Percentiles rank a stretch among this genome's conserved stretches.
Evolutionary conservation across 2,888 invertebrate genomes (phyloP).

Genomic region (Drepanosiphum platanoidis): DNA sequence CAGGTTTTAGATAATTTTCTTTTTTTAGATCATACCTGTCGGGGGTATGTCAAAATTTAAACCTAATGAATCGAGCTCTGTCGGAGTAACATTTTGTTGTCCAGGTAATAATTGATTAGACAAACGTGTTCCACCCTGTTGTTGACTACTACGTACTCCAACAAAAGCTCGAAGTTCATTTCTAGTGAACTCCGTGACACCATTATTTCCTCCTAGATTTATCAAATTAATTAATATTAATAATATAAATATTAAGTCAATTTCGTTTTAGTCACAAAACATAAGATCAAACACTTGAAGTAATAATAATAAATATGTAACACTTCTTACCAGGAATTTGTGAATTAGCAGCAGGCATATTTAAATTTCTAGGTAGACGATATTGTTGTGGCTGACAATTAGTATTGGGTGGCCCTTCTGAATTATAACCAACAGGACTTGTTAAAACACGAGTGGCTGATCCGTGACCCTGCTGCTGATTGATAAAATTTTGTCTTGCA

Average conservation of each 20-base stretch:
- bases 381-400: slow-evolving; percentile 67
- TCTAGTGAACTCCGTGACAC: slow-evolving; percentile 84
- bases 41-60: slow-evolving; percentile 77
- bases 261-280: not conserved
- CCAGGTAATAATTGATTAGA: slow-evolving; percentile 66
- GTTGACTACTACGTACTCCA: slow-evolving; percentile 80
- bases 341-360: slow-evolving; percentile 70
- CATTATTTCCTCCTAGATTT: slow-evolving; percentile 70
- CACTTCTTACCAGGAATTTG: slow-evolving; percentile 72
- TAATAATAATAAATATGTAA: slow-evolving; percentile 58
- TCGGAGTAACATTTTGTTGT: slow-evolving; percentile 70
- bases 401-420: slow-evolving; percentile 18
- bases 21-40: slow-evolving; percentile 69
- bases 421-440: slow-evolving; percentile 42
- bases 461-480: slow-evolving; percentile 16
- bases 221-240: not conserved
- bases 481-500: slow-evolving; percentile 54
- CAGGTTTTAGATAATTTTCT: not conserved
- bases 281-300: not conserved
- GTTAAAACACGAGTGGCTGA: slow-evolving; percentile 28
- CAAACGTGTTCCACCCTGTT: slow-evolving; percentile 68
- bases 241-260: not conserved
- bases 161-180: slow-evolving; percentile 91
- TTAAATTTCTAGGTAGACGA: slow-evolving; percentile 73
- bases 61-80: slow-evolving; percentile 77